Evolutionary conservation across 1,140 invertebrate species (phyloP).

Genomic region (Drosophila jambulina): DNA sequence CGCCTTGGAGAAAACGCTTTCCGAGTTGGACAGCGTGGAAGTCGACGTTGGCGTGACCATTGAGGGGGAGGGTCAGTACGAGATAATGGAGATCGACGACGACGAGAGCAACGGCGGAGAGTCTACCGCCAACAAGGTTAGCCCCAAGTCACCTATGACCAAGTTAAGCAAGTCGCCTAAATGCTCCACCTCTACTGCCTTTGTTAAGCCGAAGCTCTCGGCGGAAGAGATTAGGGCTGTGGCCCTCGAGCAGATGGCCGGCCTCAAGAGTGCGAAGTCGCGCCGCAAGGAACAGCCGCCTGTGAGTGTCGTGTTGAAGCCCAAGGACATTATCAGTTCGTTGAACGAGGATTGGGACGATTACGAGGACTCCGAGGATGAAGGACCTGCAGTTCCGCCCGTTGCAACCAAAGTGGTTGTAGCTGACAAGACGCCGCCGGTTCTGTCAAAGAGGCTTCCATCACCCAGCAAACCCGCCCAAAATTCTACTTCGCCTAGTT

Average conservation of each 20-base stretch:
- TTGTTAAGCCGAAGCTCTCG: constrained; percentile 52
- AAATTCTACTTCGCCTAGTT: not conserved
- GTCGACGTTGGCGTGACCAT: constrained; percentile 70
- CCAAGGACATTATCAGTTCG: constrained; percentile 57
- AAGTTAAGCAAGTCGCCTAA: constrained; percentile 1
- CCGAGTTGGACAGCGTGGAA: constrained; percentile 52
- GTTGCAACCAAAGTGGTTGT: constrained; percentile 6
- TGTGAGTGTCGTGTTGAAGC: constrained; percentile 22
- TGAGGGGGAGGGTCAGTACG: constrained; percentile 80
- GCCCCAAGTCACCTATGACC: not conserved
- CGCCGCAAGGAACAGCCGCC: constrained; percentile 64
- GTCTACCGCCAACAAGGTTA: constrained; percentile 10
- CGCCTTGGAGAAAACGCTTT: constrained; percentile 48
- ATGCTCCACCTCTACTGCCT: not conserved
- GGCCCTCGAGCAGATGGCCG: constrained; percentile 76
- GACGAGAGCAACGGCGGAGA: constrained; percentile 36
- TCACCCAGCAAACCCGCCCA: constrained; percentile 5
- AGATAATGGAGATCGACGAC: constrained; percentile 83
- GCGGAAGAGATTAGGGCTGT: constrained; percentile 73
- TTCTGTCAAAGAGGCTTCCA: constrained; percentile 24
- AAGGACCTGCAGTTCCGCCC: constrained; percentile 2
- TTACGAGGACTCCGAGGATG: constrained; percentile 56
- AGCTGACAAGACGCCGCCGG: constrained; percentile 13
- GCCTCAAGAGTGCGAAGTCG: constrained; percentile 43
- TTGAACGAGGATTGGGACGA: constrained; percentile 83